Evolutionary conservation across 2,797 vertebrate species (phyloP).

Genomic region (Gymnothorax javanicus): DNA sequence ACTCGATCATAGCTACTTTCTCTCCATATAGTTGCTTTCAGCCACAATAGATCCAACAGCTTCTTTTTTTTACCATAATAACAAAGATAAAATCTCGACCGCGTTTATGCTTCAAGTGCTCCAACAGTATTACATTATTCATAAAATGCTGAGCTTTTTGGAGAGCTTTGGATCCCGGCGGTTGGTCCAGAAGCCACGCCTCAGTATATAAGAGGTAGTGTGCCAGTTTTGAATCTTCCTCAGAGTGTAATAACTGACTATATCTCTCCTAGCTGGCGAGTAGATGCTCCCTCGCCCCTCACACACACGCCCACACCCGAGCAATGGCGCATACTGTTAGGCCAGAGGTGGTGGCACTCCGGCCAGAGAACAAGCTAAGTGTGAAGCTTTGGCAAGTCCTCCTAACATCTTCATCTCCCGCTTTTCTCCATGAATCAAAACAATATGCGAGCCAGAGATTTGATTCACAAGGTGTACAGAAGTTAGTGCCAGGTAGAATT

Average conservation of each 20-base stretch:
- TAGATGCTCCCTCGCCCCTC: background rate
- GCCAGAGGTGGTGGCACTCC: background rate
- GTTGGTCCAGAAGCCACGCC: background rate
- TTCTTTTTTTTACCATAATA: background rate
- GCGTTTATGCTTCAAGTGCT: background rate
- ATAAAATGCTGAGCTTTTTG: background rate
- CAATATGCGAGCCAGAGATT: background rate
- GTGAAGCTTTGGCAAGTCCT: background rate
- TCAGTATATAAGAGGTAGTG: background rate
- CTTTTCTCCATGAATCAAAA: background rate
- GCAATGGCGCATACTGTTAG: background rate
- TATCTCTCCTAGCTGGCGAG: background rate
- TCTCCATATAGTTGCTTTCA: background rate
- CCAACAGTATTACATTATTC: background rate
- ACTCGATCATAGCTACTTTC: background rate
- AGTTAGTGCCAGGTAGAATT: background rate
- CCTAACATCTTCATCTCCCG: background rate
- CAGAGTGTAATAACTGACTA: background rate
- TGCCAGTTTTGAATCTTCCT: constrained; percentile 2
- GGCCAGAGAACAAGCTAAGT: background rate
- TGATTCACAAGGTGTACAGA: background rate
- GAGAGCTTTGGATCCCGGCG: background rate
- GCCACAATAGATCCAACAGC: background rate
- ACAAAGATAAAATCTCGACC: background rate
- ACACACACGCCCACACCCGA: background rate